phyloP scores from a whole-genome alignment of 2,888 invertebrate species.

The Oligia latruncula region DNA sequence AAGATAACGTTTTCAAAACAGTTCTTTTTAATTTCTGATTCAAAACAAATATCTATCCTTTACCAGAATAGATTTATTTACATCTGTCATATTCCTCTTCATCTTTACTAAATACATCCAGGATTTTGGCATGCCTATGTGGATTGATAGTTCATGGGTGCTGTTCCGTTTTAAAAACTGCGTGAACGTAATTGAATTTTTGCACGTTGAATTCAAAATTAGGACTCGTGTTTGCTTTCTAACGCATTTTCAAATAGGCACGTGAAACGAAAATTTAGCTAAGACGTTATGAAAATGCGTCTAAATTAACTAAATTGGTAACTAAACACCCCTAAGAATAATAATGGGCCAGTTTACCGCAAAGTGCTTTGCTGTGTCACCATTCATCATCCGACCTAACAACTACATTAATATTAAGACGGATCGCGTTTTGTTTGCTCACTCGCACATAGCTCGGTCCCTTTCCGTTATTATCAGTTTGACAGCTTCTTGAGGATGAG shows the following conservation, averaged over 20 bases:
- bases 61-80: conserved; percentile 54
- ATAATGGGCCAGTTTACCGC: conserved; percentile 84
- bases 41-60: conserved; percentile 27
- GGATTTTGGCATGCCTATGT: conserved; percentile 55
- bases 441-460: conserved; percentile 70
- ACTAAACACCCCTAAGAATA: conserved; percentile 83
- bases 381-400: conserved; percentile 85
- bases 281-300: conserved; percentile 59
- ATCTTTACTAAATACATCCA: conserved; percentile 54
- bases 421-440: conserved; percentile 77
- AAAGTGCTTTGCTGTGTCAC: conserved; percentile 89
- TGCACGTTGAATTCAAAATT: conserved; percentile 20
- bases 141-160: conserved; percentile 13
- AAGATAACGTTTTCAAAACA: not conserved
- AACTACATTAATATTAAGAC: conserved; percentile 86
- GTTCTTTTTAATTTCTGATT: not conserved
- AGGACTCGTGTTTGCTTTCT: not conserved
- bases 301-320: conserved; percentile 79
- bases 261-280: conserved; percentile 30
- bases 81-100: conserved; percentile 53
- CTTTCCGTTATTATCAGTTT: conserved; percentile 78
- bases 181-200: conserved; percentile 38
- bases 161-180: conserved; percentile 39
- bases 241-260: conserved; percentile 14
- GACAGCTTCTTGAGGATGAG: conserved; percentile 75